phyloP scores from a whole-genome alignment of 2,113 vertebrate genomes.

The Callionymus lyra region DNA sequence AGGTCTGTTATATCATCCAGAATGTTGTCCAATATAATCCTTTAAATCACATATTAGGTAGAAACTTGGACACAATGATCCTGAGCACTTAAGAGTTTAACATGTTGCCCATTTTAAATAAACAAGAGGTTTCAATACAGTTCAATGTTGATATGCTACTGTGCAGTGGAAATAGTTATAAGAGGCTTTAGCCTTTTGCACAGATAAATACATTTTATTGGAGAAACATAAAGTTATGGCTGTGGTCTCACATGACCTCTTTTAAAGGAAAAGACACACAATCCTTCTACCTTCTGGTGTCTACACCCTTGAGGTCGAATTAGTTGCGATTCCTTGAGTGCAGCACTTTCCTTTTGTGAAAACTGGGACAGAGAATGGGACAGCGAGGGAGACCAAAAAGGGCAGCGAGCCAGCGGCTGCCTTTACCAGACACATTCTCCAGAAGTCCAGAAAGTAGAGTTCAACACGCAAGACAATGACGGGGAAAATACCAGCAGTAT shows the following conservation, averaged over 20 bases:
- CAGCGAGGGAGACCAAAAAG: conserved; percentile 18
- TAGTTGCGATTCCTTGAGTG: conserved; percentile 56
- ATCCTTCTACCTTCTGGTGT: conserved; percentile 13
- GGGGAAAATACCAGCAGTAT: not conserved
- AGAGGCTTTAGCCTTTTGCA: too few species aligned
- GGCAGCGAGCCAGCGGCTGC: conserved; percentile 41
- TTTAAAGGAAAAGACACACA: conserved; percentile 3
- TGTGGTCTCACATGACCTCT: conserved; percentile 11
- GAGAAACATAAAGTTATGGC: not conserved
- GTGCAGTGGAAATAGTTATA: too few species aligned
- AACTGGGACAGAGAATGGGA: conserved; percentile 61
- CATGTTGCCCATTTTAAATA: not conserved
- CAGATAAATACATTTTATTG: too few species aligned
- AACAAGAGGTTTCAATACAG: too few species aligned
- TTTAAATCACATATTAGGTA: conserved; percentile 46
- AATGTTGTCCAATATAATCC: conserved; percentile 47
- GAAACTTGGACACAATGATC: conserved; percentile 24
- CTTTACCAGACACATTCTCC: conserved; percentile 35
- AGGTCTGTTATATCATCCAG: conserved; percentile 52
- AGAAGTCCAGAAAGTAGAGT: conserved; percentile 16
- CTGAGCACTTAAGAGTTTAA: conserved; percentile 11
- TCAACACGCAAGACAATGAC: not conserved
- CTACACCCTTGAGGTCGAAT: conserved; percentile 58
- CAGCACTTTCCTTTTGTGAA: conserved; percentile 51
- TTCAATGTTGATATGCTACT: too few species aligned